Percentiles rank a stretch among this genome's conserved stretches.
phyloP scores from a whole-genome alignment of 1,140 invertebrate species.

The Drosophila biarmipes region DNA sequence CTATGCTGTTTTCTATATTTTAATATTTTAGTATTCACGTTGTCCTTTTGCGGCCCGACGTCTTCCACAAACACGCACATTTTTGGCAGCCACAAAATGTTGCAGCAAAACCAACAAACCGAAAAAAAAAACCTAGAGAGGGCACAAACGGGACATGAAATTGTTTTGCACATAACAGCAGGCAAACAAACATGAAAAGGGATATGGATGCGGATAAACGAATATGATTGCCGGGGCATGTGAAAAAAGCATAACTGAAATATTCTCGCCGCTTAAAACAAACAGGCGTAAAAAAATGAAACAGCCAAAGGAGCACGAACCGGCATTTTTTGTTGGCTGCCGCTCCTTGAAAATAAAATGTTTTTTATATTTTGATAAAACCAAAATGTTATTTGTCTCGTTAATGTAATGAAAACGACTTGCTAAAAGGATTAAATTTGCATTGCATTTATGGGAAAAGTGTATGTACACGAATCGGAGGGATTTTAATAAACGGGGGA shows the following conservation, averaged over 20 bases:
- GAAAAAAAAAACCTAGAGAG: slow-evolving; percentile 30
- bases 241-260: slow-evolving; percentile 51
- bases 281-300: slow-evolving; percentile 47
- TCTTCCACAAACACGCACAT: slow-evolving; percentile 51
- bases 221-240: slow-evolving; percentile 30
- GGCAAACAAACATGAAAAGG: slow-evolving; percentile 59
- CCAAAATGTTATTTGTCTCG: slow-evolving; percentile 53
- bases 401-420: slow-evolving; percentile 77
- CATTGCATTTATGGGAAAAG: slow-evolving; percentile 41
- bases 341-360: slow-evolving; percentile 33
- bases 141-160: slow-evolving; percentile 66
- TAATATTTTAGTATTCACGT: not conserved
- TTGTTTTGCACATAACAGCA: slow-evolving; percentile 77
- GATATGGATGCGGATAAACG: slow-evolving; percentile 42
- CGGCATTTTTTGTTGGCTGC: slow-evolving; percentile 16
- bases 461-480: slow-evolving; percentile 2
- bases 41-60: not conserved
- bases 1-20: not conserved
- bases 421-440: slow-evolving; percentile 77
- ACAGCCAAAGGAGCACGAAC: slow-evolving; percentile 28
- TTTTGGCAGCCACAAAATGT: slow-evolving; percentile 72
- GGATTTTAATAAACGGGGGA: not conserved
- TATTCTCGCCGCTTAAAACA: slow-evolving; percentile 42
- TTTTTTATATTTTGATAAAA: slow-evolving; percentile 49
- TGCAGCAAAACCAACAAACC: slow-evolving; percentile 51